Evolutionary conservation across 2,113 vertebrate species (phyloP).

Genomic region (Larimichthys polyactis): DNA sequence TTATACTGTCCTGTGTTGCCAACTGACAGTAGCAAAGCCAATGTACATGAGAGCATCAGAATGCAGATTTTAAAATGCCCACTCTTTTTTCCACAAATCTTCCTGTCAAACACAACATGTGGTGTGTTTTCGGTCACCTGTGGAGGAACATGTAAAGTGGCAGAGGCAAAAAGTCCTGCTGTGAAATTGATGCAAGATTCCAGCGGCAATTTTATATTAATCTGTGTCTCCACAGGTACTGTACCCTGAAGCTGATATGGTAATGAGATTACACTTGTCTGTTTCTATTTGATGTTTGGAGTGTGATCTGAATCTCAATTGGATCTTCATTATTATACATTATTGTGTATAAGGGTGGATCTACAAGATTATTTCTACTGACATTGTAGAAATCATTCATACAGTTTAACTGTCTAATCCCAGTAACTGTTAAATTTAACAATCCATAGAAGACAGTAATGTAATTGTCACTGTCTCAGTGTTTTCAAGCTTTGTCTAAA

Average conservation of each 20-base stretch:
- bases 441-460: not conserved
- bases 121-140: slow-evolving; percentile 46
- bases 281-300: slow-evolving; percentile 45
- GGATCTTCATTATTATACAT: slow-evolving; percentile 16
- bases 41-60: not conserved
- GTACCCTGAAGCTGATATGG: slow-evolving; percentile 52
- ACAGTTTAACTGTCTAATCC: not conserved
- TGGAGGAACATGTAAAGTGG: slow-evolving; percentile 33
- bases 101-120: slow-evolving; percentile 9
- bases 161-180: slow-evolving; percentile 23
- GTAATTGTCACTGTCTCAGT: not conserved
- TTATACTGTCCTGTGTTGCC: not conserved
- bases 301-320: slow-evolving; percentile 39
- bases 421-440: not conserved
- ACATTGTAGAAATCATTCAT: not conserved
- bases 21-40: not conserved
- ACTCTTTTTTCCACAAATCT: not conserved
- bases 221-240: slow-evolving; percentile 56
- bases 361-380: not conserved
- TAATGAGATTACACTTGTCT: slow-evolving; percentile 57
- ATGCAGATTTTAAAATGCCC: slow-evolving; percentile 10
- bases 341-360: not conserved
- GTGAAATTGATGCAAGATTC: slow-evolving; percentile 51
- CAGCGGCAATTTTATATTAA: slow-evolving; percentile 54
- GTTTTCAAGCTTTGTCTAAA: not conserved